A percentile compares a stretch with the other conserved stretches of the same genome.
phyloP scores from a whole-genome alignment of 23 tunicate species.

The Diplosoma virens region DNA sequence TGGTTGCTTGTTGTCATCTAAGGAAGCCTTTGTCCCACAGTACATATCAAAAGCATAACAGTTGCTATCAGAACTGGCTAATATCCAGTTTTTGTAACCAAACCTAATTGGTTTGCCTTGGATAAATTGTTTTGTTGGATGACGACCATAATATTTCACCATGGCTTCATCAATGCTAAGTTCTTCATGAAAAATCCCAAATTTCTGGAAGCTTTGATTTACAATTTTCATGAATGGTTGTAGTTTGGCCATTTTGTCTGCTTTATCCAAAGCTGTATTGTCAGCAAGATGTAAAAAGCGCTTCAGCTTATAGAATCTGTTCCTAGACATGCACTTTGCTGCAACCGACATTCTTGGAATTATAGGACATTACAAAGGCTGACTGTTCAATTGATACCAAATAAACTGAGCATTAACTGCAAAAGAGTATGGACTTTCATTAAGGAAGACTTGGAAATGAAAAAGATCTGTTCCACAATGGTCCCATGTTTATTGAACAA shows the following conservation, averaged over 20 bases:
- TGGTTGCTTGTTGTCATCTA: neutral
- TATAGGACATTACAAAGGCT: no score
- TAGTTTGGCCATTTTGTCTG: neutral
- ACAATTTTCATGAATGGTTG: neutral
- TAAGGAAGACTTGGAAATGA: no score
- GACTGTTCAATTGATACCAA: no score
- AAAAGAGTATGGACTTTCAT: no score
- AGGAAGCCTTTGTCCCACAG: neutral
- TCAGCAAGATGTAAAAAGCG: neutral
- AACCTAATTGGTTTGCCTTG: neutral
- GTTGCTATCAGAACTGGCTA: neutral
- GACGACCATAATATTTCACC: neutral
- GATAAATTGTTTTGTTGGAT: neutral
- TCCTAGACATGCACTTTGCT: neutral
- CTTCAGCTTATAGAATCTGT: neutral
- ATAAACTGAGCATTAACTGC: no score
- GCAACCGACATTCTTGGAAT: no score
- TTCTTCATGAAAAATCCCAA: neutral
- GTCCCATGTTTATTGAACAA: no score
- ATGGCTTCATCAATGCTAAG: conserved; percentile 5
- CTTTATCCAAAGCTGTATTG: neutral
- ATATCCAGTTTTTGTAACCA: neutral
- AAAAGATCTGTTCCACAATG: no score
- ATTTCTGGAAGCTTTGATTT: neutral
- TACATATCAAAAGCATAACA: neutral